Percentiles rank a stretch among this genome's conserved stretches.
Evolutionary conservation across 2,888 invertebrate genomes (phyloP).

Genomic region (Acleris literana): DNA sequence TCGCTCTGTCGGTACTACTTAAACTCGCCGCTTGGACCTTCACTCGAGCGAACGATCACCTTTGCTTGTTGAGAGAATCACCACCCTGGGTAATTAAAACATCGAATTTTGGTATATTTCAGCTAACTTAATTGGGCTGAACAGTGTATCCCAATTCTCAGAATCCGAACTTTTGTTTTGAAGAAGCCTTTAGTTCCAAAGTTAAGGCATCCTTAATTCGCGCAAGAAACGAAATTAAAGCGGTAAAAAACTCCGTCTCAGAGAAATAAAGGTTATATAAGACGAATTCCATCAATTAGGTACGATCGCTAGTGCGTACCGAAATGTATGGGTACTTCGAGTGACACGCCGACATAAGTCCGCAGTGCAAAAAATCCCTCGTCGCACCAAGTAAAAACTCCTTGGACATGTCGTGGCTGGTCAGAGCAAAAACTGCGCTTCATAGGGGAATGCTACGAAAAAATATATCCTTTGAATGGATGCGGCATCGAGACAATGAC

Average conservation of each 20-base stretch:
- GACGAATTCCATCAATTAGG: slow-evolving; percentile 77
- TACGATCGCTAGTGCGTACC: slow-evolving; percentile 60
- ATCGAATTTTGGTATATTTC: not conserved
- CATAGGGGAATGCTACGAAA: slow-evolving; percentile 57
- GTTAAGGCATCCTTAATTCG: slow-evolving; percentile 11
- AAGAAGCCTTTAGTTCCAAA: not conserved
- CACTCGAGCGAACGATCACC: no score
- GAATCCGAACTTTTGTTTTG: not conserved
- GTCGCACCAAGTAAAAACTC: slow-evolving; percentile 69
- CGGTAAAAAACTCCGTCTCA: slow-evolving; percentile 30
- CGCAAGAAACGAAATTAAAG: slow-evolving; percentile 26
- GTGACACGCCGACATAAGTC: slow-evolving; percentile 70
- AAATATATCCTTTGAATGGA: slow-evolving; percentile 70
- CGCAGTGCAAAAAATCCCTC: slow-evolving; percentile 69
- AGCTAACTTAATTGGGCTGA: not conserved
- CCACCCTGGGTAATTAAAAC: not conserved
- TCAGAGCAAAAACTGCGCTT: slow-evolving; percentile 68
- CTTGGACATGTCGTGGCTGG: slow-evolving; percentile 64
- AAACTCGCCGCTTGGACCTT: no score
- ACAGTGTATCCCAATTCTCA: not conserved
- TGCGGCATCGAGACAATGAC: slow-evolving; percentile 53
- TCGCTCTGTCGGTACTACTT: no score
- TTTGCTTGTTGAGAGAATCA: no score
- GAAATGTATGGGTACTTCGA: slow-evolving; percentile 70
- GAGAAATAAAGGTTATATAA: slow-evolving; percentile 65